Evolutionary conservation across 2,888 invertebrate genomes (phyloP), one percentile per base, ranked within the genome.

Genomic region (Perizoma affinitatum): DNA sequence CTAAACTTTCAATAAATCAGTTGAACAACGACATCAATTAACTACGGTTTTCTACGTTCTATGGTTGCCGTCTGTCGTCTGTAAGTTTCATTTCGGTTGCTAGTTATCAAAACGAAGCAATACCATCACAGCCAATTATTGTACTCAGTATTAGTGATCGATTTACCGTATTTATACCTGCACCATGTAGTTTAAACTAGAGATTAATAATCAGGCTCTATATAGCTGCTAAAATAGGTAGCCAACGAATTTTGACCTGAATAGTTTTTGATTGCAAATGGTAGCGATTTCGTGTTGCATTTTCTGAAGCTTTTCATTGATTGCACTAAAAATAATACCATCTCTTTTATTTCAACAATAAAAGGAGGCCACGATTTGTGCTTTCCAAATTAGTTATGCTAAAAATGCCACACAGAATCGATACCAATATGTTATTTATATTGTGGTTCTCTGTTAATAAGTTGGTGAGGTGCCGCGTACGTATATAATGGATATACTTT

Each of bases 161-260:
- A 51, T 47, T 48, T 47, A 49, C 48, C 22, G 35, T 55, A 59
- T 57, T 48, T 56, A 22, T 62, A 58, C 38, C 52, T 38, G 55
- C 64, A 56, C 54, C 58, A 41, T 50, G 55, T 53, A 53, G 43
- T 41, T 58, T 58, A 53, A 52, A 22, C 52, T 53, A 50, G 9
- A 38, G 38, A 1, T 6, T 38, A 38, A 38, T 38, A 38, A 7
- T 22, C 22, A 22, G 3, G 22, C 22, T 22, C 22, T 22, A 43
- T 22, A 43, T 46, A 46, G 47, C 10, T 57, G 67, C 68, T 66
- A 61, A 63, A 66, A 61, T 68, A 71, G 65, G 68, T 67, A 63
- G 69, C 69, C 63, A 65, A 60, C 47, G 56, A 63, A 59, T 65
- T 58, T 53, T 57, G 43, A 56, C 61, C 48, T 54, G 8, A 51